Base-by-base conservation (phyloP, 2,113 vertebrate species). In the Miniopterus natalensis region DNA sequence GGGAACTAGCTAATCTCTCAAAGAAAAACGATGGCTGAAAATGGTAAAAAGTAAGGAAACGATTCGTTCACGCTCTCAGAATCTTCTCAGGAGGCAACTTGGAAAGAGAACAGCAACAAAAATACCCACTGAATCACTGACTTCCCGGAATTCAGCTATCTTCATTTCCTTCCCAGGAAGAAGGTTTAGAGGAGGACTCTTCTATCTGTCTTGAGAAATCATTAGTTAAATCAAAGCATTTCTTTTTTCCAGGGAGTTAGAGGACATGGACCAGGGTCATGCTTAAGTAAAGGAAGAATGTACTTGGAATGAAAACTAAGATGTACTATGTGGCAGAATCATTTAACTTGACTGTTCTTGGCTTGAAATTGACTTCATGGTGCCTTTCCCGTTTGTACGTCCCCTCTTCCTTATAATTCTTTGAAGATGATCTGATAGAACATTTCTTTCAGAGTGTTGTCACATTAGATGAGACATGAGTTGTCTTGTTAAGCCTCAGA, bases 71-170 rank as follows among this genome's bases (percentile, higher is more conserved):
- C 40, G 92, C 6, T 88, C 47, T 51, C n/a, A 27, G 36, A 3
- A 1, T 90, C 84, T 92, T 97, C 84, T 81, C 40, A 90, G 90
- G 96, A 96, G 84, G 25, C 27, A 78, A 65, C 42, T 66, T 93
- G 42, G 31, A 71, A 63, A 47, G 5, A 78, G 25, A 92, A 89
- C 23, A n/a, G 29, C 57, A 87, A 88, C n/a, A 55, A 93, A 93
- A 68, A 91, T 27, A 55, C 1, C 31, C 45, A 47, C 3, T 40
- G 4, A 90, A 78, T 85, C 70, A 45, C 42, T 66, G 5, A 45
- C 42, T 95, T 96, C 96, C 51, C 18, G 92, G 93, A 97, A 96
- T 47, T 77, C 49, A 85, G 17, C 23, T 66, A 21, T 29, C 36
- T 95, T 21, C 6, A 55, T 80, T 91, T 84, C 42, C 49, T 89